Conservation (phyloP, 2,888 invertebrate genomes). For the Trichacis sp. region DNA sequence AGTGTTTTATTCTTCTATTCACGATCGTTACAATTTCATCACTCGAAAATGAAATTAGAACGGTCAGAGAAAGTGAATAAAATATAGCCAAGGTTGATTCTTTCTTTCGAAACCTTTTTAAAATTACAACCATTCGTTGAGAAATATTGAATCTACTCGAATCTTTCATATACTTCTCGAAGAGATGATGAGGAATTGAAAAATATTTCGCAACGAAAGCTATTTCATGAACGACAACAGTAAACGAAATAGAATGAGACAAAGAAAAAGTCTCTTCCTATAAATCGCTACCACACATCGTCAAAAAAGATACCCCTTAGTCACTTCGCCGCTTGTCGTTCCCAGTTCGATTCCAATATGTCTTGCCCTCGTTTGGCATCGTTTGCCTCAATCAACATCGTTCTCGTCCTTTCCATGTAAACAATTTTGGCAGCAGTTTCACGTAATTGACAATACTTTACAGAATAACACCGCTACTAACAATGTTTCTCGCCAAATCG, state of each 20-base stretch:
- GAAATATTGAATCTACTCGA: too few relatives aligned
- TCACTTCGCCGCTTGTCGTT: constrained; percentile 48
- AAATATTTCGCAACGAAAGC: constrained; percentile 19
- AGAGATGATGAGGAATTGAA: constrained; percentile 3
- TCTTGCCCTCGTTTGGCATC: constrained; percentile 49
- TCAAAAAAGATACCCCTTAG: constrained; percentile 48
- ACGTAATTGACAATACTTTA: constrained; percentile 26
- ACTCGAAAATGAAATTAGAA: too few relatives aligned
- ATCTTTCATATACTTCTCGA: too few relatives aligned
- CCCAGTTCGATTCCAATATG: constrained; percentile 49
- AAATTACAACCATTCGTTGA: too few relatives aligned
- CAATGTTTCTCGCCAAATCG: constrained; percentile 16
- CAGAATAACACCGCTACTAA: constrained; percentile 12
- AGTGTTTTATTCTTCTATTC: too few relatives aligned
- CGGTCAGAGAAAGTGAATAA: too few relatives aligned
- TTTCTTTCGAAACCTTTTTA: too few relatives aligned
- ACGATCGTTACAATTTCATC: too few relatives aligned
- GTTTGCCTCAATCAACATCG: constrained; percentile 27
- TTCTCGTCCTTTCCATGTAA: constrained; percentile 1
- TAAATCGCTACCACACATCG: background rate
- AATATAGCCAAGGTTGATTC: too few relatives aligned
- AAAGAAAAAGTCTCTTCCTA: constrained; percentile 42
- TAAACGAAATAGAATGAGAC: constrained; percentile 6
- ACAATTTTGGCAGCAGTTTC: constrained; percentile 6
- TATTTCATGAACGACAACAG: constrained; percentile 16